Evolutionary conservation across 2,797 vertebrate species (phyloP), one percentile per base, ranked within the genome.

Genomic region (Molossus molossus): DNA sequence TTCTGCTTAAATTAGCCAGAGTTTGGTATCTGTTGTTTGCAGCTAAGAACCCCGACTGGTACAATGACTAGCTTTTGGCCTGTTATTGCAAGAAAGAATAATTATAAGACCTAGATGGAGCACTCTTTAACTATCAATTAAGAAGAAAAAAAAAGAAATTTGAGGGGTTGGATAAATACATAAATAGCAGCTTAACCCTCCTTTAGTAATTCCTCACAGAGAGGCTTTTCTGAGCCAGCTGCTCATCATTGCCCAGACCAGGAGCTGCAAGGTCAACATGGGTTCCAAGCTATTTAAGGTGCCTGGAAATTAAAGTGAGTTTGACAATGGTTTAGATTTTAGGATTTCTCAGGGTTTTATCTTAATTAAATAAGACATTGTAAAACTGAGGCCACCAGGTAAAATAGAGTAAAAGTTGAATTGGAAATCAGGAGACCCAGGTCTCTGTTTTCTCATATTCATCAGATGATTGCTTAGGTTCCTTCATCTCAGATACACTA

Each of bases 401-500:
- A 69, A 72, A 87, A 58, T 5, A 33, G 9, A 83, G 79, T 18
- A 94, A 94, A 92, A 25, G 10, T 58, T 60, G 12, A 73, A 84
- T 1, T 84, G 50, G 50, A 92, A 75, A 37, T 79, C n/a, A 55
- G 60, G 53, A 90, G 13, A 87, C 45, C 14, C 48, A 69, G 13
- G 37, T 72, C 70, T 77, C 77, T 81, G 5, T 87, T 94, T 96
- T 79, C 76, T 65, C 57, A 21, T 77, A 95, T 87, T 90, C 86
- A 94, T 92, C 91, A 93, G 27, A 89, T 62, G 55, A 77, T 76
- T 91, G 50, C 91, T 94, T 75, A 92, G 60, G 90, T 80, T 92
- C 58, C 75, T 87, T 88, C 82, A 67, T 58, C 55, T 67, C 69
- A 80, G 48, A 76, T 84, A 87, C 29, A 80, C 12, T 40, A 64